Conservation (phyloP, 1,140 invertebrate species). For the Papilio glaucus region DNA sequence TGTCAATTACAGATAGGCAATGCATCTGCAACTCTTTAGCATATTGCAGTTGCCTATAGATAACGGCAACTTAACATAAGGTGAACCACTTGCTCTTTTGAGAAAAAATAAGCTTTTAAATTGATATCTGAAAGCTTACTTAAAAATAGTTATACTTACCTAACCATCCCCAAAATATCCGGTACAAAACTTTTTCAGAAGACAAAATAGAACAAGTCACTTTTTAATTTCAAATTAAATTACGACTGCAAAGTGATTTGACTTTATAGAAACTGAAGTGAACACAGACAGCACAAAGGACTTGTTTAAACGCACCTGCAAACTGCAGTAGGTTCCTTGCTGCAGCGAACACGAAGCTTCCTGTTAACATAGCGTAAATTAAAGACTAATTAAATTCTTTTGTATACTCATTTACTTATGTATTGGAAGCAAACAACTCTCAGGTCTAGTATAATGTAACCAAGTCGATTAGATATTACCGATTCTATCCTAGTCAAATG, state of each 20-base stretch:
- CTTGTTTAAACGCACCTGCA: background rate
- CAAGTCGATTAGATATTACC: no score
- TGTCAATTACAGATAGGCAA: no score
- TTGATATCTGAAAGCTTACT: no score
- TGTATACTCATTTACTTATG: background rate
- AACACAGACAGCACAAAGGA: background rate
- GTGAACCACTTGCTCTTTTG: no score
- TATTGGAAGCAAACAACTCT: background rate
- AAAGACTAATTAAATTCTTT: background rate
- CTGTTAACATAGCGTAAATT: background rate
- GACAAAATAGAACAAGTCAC: background rate
- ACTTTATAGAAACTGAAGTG: background rate
- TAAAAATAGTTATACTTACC: no score
- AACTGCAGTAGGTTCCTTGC: background rate
- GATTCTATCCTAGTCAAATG: no score
- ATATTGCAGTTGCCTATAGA: no score
- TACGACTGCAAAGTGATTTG: background rate
- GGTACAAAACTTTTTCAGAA: background rate
- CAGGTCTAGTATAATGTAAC: no score
- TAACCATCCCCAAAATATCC: no score
- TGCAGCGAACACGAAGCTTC: background rate
- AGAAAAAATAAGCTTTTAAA: no score
- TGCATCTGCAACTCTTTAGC: no score
- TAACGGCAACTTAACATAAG: no score
- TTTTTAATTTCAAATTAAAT: constrained; percentile 1